Evolutionary conservation across 2,797 vertebrate genomes (phyloP), one percentile per base, ranked within the genome.

Genomic region (Hozukius guyotensis): DNA sequence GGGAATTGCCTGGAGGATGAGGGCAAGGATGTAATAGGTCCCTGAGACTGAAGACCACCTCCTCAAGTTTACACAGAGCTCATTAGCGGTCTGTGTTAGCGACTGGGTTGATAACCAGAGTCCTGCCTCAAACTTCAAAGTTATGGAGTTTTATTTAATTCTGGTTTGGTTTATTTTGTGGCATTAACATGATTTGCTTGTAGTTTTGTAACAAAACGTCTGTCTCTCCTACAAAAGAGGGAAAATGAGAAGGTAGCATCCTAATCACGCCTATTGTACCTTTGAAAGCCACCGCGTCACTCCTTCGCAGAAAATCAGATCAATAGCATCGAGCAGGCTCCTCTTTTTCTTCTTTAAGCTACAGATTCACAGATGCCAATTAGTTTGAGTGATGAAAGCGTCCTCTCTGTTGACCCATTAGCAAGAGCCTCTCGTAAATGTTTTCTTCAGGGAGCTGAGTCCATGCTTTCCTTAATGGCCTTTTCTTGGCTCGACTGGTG

Each of bases 351-450:
- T 86, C 87, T 86, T 85, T 79, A 90, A 91, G 89, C 84, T 68
- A 69, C 88, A 76, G 84, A 91, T 92, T 89, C 88, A 87, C 88
- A 90, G 87, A 86, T 87, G 88, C 90, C 93, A 94, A 95, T 94
- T 95, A 94, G 90, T 82, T 86, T 92, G 93, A 95, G 93, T 89
- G 93, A 95, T 94, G 92, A 93, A 89, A 91, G 81, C 87, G 88
- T 88, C 75, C 76, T 90, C 80, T 87, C 71, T 87, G 87, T 92
- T 94, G 93, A 95, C 87, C 92, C 90, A 93, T 93, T 93, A 93
- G 83, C 77, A 73, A 86, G 88, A 52, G 84, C 68, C 80, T 83
- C 86, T 82, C 57, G 53, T 91, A 90, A 92, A 88, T 84, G 87
- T 89, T 91, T 91, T 86, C 88, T 90, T 69, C 80, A 73, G 80